phyloP scores from a whole-genome alignment of 2,888 invertebrate species.

The Biston stratarius region DNA sequence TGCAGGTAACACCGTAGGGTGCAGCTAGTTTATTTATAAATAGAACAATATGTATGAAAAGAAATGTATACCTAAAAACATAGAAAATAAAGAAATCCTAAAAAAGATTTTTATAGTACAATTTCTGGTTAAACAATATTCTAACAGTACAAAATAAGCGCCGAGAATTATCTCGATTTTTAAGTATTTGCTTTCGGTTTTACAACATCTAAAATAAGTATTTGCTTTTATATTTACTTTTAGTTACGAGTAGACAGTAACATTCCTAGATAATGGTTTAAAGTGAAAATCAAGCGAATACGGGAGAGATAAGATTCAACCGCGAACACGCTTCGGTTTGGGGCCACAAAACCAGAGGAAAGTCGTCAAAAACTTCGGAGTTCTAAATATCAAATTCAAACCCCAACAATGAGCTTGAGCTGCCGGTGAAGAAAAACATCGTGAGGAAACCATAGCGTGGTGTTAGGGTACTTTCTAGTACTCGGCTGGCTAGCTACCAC shows the following conservation, averaged over 20 bases:
- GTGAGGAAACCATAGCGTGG: no score
- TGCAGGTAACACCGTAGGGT: no score
- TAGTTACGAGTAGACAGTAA: conserved; percentile 11
- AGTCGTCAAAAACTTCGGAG: neutral
- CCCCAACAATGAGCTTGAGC: no score
- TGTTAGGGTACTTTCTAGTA: no score
- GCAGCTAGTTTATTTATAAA: no score
- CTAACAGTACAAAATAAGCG: conserved; percentile 2
- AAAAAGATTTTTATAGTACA: neutral
- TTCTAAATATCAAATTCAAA: neutral
- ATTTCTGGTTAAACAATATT: no score
- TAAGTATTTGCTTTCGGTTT: no score
- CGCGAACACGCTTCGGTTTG: conserved; percentile 19
- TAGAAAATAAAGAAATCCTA: neutral
- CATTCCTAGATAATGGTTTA: conserved; percentile 29
- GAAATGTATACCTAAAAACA: no score
- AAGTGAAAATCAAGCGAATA: conserved; percentile 30
- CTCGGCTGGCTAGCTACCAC: no score
- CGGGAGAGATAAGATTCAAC: conserved; percentile 28
- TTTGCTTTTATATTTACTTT: conserved; percentile 13
- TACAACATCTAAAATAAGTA: neutral
- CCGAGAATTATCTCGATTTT: conserved; percentile 14
- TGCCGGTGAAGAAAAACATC: no score
- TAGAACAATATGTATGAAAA: no score
- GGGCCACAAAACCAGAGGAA: conserved; percentile 14